Percentiles rank a stretch among this genome's conserved stretches.
phyloP scores from a whole-genome alignment of 2,797 vertebrate genomes.

The Cynopterus sphinx region DNA sequence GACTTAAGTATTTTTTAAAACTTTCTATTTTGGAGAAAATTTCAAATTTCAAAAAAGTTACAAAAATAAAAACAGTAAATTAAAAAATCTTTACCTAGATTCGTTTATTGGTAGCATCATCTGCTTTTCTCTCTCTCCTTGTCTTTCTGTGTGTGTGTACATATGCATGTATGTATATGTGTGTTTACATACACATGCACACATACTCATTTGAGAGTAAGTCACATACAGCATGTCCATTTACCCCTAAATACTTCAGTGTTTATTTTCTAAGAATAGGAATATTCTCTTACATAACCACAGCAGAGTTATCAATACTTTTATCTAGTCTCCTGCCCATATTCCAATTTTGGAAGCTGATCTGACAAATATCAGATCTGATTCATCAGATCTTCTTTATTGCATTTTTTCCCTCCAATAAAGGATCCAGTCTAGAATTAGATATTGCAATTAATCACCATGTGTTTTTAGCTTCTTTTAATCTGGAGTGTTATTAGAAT shows the following conservation, averaged over 20 bases:
- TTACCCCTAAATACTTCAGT: neutral
- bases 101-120: neutral
- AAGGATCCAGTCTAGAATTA: neutral
- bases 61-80: neutral
- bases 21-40: conserved; percentile 34
- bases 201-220: neutral
- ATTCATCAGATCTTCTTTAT: neutral
- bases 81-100: neutral
- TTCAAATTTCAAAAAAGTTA: neutral
- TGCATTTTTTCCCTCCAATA: neutral
- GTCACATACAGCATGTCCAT: neutral
- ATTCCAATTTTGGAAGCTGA: neutral
- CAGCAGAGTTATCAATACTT: neutral
- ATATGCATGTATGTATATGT: neutral
- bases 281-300: neutral
- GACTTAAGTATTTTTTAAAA: neutral
- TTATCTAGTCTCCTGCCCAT: neutral
- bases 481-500: neutral
- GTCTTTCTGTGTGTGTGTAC: no score
- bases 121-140: neutral
- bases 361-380: neutral
- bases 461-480: neutral
- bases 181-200: neutral
- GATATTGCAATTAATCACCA: neutral
- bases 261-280: neutral